Evolutionary conservation across 2,888 invertebrate species (phyloP).

Genomic region (Dendrolimus pini): DNA sequence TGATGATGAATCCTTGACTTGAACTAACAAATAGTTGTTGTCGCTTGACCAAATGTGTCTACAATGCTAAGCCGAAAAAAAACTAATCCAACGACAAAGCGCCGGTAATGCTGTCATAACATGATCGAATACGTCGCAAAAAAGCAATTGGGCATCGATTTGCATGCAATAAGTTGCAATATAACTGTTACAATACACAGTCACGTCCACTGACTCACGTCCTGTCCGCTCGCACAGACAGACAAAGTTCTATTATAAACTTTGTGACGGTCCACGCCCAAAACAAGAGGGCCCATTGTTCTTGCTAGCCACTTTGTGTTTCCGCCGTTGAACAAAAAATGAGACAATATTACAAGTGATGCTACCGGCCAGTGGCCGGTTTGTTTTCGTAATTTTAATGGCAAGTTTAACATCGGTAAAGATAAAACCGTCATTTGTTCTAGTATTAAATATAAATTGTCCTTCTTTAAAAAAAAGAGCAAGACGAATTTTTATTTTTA

Average conservation of each 20-base stretch:
- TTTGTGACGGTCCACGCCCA: constrained; percentile 37
- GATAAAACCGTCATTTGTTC: no score
- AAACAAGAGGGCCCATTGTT: constrained; percentile 55
- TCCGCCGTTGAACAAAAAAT: constrained; percentile 47
- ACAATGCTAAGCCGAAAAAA: constrained; percentile 5
- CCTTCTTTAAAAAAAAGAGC: no score
- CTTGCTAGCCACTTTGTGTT: constrained; percentile 44
- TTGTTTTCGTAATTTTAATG: no score
- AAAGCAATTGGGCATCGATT: constrained; percentile 18
- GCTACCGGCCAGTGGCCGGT: no score
- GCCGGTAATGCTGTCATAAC: not conserved
- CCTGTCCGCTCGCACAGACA: constrained; percentile 35
- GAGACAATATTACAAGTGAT: constrained; percentile 18
- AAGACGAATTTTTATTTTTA: no score
- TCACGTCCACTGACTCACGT: constrained; percentile 49
- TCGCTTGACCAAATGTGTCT: not conserved
- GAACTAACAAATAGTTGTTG: no score
- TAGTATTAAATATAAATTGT: no score
- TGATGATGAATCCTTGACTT: no score
- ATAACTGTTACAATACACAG: constrained; percentile 25
- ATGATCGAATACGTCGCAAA: not conserved
- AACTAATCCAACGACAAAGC: constrained; percentile 3
- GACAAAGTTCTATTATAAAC: constrained; percentile 33
- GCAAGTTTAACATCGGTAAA: no score
- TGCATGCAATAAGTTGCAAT: constrained; percentile 22